Evolutionary conservation across 1,140 invertebrate species (phyloP), one percentile per base, ranked within the genome.

Genomic region (Drosophila baimaii): DNA sequence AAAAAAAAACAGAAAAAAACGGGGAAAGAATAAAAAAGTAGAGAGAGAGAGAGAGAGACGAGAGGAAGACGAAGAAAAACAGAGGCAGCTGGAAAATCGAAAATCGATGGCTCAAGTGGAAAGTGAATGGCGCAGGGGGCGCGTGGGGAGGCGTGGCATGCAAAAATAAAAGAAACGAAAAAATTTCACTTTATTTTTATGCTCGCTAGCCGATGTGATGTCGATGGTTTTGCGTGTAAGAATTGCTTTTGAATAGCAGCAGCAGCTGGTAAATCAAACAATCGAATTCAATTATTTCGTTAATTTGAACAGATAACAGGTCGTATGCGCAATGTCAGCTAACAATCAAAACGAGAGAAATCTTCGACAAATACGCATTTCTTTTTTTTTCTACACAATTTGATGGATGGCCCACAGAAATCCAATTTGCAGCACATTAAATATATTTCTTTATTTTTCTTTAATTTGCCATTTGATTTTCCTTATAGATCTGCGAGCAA

Each of bases 41-140:
- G 19, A n/a, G 17, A 33, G 8, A 29, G 47, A 25, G 15, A 15
- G 6, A 5, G 44, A 19, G 19, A 25, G 23, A 12, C 10, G 13
- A 33, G 29, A 9, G 46, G 17, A 9, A 56, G 12, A 55, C 31
- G 43, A 47, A 46, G 49, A 41, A 33, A 55, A 56, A 47, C 43
- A 31, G 51, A 70, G 68, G 65, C 70, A 61, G 59, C 54, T 74
- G 37, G 77, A 62, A 68, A 72, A 84, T 80, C 63, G 81, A 79
- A 84, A 84, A 84, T 84, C 81, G 81, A 84, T 84, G 61, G 63
- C 43, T 66, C 76, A 82, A 79, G 59, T 79, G 59, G 51, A 49
- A 62, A 33, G 52, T 21, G 29, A 37, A 31, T 47, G 35, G 46
- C 23, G 2, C 1, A 19, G 7, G 33, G 15, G 12, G 5, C 3